Conservation (phyloP, 2,113 vertebrate genomes). For the Pelusios castaneus region DNA sequence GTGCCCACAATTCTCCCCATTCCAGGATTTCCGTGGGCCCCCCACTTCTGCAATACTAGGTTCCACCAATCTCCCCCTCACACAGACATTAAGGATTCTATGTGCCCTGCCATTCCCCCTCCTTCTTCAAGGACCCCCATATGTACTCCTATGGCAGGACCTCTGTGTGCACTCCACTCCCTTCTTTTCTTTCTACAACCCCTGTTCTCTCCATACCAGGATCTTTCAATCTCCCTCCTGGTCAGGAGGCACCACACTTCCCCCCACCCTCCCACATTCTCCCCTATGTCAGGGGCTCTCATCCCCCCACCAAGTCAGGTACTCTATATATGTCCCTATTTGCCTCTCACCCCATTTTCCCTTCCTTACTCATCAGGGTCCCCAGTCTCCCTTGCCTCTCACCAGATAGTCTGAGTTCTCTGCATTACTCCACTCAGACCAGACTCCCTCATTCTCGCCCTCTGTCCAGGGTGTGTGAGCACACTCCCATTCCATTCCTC, state of each 20-base stretch:
- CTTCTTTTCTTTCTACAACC: background rate
- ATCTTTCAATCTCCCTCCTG: background rate
- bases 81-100: background rate
- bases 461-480: background rate
- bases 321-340: background rate
- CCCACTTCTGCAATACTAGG: background rate
- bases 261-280: background rate
- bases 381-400: background rate
- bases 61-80: background rate
- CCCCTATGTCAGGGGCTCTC: background rate
- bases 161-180: background rate
- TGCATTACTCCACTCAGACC: background rate
- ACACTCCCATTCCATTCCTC: background rate
- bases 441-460: background rate
- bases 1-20: background rate
- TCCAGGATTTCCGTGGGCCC: background rate
- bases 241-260: background rate
- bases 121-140: background rate
- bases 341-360: background rate
- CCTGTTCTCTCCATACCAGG: background rate
- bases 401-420: background rate
- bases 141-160: background rate
- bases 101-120: background rate
- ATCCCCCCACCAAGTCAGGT: background rate
- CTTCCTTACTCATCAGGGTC: background rate